phyloP scores from a whole-genome alignment of 1,140 invertebrate genomes.

The Papilio polyxenes region DNA sequence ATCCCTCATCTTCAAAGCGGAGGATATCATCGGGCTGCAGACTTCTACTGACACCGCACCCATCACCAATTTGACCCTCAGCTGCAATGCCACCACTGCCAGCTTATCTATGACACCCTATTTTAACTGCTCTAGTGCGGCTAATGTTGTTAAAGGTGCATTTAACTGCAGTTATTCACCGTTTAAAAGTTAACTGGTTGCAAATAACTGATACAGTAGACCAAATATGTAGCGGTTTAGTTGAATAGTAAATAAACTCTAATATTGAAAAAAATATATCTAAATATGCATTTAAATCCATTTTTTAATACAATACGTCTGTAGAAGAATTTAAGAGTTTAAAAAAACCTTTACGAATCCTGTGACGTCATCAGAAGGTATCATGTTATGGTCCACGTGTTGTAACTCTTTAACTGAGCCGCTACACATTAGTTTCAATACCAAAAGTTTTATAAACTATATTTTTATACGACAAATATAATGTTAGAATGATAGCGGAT shows the following conservation, averaged over 20 bases:
- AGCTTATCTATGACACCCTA: conserved; percentile 35
- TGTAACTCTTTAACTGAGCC: background rate
- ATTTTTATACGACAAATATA: conserved; percentile 4
- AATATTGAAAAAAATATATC: background rate
- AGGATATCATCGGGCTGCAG: conserved; percentile 50
- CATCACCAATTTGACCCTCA: conserved; percentile 46
- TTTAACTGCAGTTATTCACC: conserved; percentile 55
- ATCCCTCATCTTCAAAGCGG: conserved; percentile 75
- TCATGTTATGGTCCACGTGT: background rate
- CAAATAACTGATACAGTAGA: background rate
- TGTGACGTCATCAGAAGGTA: background rate
- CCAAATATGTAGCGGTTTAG: conserved; percentile 4
- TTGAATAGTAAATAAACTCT: background rate
- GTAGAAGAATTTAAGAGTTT: no score
- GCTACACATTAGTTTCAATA: background rate
- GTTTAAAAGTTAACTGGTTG: conserved; percentile 46
- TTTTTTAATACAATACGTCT: no score
- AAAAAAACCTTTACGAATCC: no score
- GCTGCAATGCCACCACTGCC: conserved; percentile 47
- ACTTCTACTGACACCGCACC: conserved; percentile 9
- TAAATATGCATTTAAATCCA: background rate
- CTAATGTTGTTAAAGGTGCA: conserved; percentile 40
- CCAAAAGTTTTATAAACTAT: conserved; percentile 35
- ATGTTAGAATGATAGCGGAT: conserved; percentile 34
- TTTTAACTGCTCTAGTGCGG: conserved; percentile 51